Evolutionary conservation across 2,888 invertebrate genomes (phyloP).

Genomic region (Yponomeuta malinellus): DNA sequence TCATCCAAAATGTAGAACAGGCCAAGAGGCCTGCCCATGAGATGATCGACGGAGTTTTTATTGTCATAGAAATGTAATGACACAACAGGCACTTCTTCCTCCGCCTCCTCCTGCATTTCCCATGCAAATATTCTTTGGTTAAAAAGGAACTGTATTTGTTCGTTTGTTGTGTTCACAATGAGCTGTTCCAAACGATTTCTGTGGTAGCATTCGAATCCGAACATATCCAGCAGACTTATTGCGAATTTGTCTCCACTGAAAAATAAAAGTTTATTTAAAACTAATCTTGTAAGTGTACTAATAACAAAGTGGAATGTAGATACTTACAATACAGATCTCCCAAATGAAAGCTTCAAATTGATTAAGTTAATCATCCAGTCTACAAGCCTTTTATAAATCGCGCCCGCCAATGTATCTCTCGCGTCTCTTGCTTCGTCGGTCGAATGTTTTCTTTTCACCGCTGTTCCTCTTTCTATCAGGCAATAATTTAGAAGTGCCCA

Average conservation of each 20-base stretch:
- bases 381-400: slow-evolving; percentile 87
- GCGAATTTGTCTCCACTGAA: slow-evolving; percentile 89
- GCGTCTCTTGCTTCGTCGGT: slow-evolving; percentile 89
- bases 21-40: slow-evolving; percentile 89
- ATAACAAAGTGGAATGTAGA: slow-evolving; percentile 17
- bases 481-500: slow-evolving; percentile 94
- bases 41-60: slow-evolving; percentile 89
- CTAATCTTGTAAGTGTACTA: background rate
- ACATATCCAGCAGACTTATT: slow-evolving; percentile 90
- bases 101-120: slow-evolving; percentile 89
- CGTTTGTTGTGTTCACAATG: slow-evolving; percentile 92
- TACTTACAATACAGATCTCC: slow-evolving; percentile 91
- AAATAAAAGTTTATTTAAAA: slow-evolving; percentile 26
- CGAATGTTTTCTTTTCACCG: slow-evolving; percentile 80
- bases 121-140: slow-evolving; percentile 93
- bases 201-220: slow-evolving; percentile 94
- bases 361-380: slow-evolving; percentile 93
- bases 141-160: slow-evolving; percentile 95
- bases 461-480: slow-evolving; percentile 83
- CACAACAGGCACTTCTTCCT: slow-evolving; percentile 85
- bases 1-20: slow-evolving; percentile 91
- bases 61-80: slow-evolving; percentile 90
- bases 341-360: slow-evolving; percentile 88
- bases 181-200: slow-evolving; percentile 91
- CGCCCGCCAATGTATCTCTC: slow-evolving; percentile 89